These are phyloP conservation scores for Ennomos erosarius DNA, from an alignment of 2,888 invertebrate genomes.

Conservation along the genomic window DNA sequence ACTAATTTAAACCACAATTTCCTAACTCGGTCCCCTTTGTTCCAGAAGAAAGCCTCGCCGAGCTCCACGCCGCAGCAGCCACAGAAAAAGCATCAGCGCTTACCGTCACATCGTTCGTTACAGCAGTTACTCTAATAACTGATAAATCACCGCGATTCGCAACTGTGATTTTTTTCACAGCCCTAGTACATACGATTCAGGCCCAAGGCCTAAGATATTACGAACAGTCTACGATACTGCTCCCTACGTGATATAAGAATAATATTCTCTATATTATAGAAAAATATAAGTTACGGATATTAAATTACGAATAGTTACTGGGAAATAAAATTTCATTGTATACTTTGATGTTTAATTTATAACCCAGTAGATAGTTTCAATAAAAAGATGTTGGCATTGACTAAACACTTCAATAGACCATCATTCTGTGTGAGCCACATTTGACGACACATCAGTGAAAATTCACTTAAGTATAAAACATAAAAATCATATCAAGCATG, in stretches of 20 bases:
- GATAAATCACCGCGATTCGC: conserved; percentile 52
- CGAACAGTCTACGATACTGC: conserved; percentile 59
- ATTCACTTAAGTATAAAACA: too few species aligned
- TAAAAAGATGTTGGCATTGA: neutral
- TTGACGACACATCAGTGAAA: too few species aligned
- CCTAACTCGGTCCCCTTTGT: conserved; percentile 65
- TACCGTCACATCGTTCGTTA: conserved; percentile 51
- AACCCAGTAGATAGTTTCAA: neutral
- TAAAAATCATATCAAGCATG: too few species aligned
- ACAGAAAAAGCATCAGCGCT: conserved; percentile 56
- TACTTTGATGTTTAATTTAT: conserved; percentile 36
- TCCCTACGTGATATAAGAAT: conserved; percentile 74
- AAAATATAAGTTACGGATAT: conserved; percentile 56
- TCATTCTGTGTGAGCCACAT: neutral
- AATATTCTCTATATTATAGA: conserved; percentile 61
- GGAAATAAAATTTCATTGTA: conserved; percentile 79
- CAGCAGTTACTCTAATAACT: conserved; percentile 53
- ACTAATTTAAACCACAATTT: too few species aligned
- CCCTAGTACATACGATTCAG: conserved; percentile 49
- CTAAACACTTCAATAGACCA: neutral
- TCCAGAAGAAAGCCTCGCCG: conserved; percentile 82
- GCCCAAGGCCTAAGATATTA: conserved; percentile 54
- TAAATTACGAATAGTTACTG: conserved; percentile 71
- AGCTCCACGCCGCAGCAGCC: conserved; percentile 72
- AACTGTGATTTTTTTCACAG: conserved; percentile 57